Conservation (phyloP, 2,113 vertebrate genomes). For the Pogona vitticeps region DNA sequence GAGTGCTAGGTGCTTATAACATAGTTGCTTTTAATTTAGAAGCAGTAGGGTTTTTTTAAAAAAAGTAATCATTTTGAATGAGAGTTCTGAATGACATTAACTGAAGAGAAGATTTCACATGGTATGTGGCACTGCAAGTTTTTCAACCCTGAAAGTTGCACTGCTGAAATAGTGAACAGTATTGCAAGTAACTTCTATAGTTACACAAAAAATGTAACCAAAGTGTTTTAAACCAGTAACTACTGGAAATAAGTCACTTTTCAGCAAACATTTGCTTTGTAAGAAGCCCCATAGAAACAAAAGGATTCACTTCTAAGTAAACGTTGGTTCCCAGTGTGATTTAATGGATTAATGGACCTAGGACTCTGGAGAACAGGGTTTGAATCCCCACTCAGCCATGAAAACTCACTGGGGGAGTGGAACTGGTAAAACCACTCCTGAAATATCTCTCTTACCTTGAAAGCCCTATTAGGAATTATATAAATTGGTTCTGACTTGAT, state of each 20-base stretch:
- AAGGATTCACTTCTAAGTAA: neutral
- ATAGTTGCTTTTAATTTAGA: neutral
- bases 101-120: rapidly evolving
- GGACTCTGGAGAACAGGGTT: no score
- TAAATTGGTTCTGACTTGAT: no score
- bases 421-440: no score
- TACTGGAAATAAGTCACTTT: neutral
- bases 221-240: conserved; percentile 3
- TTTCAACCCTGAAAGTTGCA: neutral
- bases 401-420: no score
- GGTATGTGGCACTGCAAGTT: neutral
- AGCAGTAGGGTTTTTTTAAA: neutral
- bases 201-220: neutral
- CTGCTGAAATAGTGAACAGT: neutral
- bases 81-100: neutral
- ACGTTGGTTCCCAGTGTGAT: neutral
- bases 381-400: no score
- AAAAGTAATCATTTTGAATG: neutral
- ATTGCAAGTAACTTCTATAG: neutral
- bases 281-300: neutral
- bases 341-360: no score
- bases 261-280: neutral
- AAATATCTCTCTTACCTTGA: no score
- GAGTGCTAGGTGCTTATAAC: neutral
- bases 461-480: no score